Evolutionary conservation across 2,888 invertebrate species (phyloP).

Genomic region (Orthosia gothica): DNA sequence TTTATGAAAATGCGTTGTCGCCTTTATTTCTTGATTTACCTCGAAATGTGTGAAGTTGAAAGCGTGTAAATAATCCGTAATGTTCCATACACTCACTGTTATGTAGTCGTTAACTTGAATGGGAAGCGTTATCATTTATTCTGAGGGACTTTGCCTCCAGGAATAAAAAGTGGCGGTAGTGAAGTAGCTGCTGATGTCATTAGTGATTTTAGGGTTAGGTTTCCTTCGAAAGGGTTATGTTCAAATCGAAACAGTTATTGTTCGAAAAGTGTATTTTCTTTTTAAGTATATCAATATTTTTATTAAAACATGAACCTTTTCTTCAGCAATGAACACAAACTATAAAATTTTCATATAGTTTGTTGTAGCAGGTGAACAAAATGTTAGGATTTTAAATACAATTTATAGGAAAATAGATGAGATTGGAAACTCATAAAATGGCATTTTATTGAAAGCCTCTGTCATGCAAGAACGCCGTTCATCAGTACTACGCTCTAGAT

Average conservation of each 20-base stretch:
- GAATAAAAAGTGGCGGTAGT: constrained; percentile 10
- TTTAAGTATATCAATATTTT: too few species aligned
- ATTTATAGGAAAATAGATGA: too few species aligned
- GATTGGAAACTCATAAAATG: too few species aligned
- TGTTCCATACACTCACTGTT: constrained; percentile 17
- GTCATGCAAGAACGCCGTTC: too few species aligned
- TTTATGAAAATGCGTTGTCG: too few species aligned
- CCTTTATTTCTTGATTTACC: not conserved
- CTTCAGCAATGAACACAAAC: too few species aligned
- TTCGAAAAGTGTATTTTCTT: not conserved
- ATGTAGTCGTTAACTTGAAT: constrained; percentile 42
- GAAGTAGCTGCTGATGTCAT: constrained; percentile 25
- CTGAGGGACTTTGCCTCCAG: constrained; percentile 14
- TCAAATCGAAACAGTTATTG: not conserved
- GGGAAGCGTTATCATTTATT: constrained; percentile 48
- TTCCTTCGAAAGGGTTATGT: not conserved
- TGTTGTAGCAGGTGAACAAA: too few species aligned
- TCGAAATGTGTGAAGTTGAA: constrained; percentile 5
- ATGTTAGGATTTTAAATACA: too few species aligned
- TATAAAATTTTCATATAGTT: too few species aligned
- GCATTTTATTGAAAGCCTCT: too few species aligned
- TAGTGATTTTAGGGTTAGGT: constrained; percentile 26
- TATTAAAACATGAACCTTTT: too few species aligned
- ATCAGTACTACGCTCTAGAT: too few species aligned
- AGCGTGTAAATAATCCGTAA: constrained; percentile 34